A percentile compares a stretch with the other conserved stretches of the same genome.
These are phyloP conservation scores for Varecia variegata DNA, from an alignment of 2,797 vertebrate genomes.

Conservation along the genomic window DNA sequence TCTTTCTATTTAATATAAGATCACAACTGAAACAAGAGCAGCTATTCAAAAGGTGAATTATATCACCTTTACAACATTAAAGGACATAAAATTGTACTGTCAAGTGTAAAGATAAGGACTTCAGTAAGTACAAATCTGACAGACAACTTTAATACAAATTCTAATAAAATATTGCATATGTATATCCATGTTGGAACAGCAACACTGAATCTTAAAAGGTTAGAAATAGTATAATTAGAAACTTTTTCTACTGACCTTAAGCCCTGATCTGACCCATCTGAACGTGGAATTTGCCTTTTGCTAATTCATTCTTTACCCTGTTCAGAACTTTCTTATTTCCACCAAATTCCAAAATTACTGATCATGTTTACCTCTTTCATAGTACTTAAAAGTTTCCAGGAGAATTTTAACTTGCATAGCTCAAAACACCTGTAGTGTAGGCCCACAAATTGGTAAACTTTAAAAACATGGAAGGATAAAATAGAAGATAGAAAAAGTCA, in stretches of 20 bases:
- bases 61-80: background rate
- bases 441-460: background rate
- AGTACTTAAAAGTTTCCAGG: background rate
- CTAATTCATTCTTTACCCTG: background rate
- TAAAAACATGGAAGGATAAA: background rate
- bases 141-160: background rate
- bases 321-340: background rate
- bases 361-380: background rate
- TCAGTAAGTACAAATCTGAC: background rate
- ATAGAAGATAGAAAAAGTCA: background rate
- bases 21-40: background rate
- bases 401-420: background rate
- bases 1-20: constrained; percentile 1
- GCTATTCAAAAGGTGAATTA: background rate
- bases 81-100: background rate
- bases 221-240: background rate
- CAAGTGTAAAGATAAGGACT: background rate
- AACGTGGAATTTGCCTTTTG: background rate
- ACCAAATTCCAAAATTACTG: background rate
- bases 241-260: background rate
- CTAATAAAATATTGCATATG: background rate
- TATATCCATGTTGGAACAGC: background rate
- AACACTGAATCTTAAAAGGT: constrained; percentile 18
- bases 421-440: background rate
- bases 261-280: background rate